Evolutionary conservation across 2,888 invertebrate species (phyloP), one percentile per base, ranked within the genome.

Genomic region (Siphonodentalium dalli): DNA sequence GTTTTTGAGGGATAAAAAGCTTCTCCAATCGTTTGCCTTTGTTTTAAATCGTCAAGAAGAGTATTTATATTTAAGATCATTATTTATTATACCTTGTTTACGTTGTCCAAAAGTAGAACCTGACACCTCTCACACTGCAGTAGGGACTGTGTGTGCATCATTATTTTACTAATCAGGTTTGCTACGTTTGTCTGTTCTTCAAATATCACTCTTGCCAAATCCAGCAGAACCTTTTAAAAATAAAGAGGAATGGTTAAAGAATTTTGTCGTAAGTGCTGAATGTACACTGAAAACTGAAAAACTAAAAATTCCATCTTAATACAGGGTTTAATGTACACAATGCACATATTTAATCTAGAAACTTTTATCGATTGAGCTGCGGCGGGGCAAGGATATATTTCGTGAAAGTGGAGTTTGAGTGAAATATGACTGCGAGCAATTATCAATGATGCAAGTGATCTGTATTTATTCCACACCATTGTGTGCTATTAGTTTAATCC

Each of bases 81-180:
- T 5, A 7, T 15, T 2, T n/a, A n/a, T n/a, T n/a, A n/a, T 65
- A 79, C 81, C 83, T 92, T 92, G 15, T 92, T 91, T 40, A 90
- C 90, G 83, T 92, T 91, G 81, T 94, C 93, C 58, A 94, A 90
- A 75, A 96, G 85, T 61, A 96, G 87, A 91, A 92, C 92, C 87
- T 96, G 95, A 68, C 94, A 95, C 75, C 95, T 87, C 83, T 94
- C 92, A 85, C 95, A 95, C 82, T 93, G 90, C 69, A 96, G 92
- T 65, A 96, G 86, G 71, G 93, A 93, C 67, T 76, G 78, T 1
- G 79, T 79, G 61, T 80, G 79, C 73, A 75, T 74, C 79, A 80
- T 78, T 26, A 80, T 77, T 65, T 80, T 80, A 56, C 77, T 74
- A 57, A 80, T 79, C 28, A 80, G 68, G 35, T 65, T 66, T 7